phyloP scores from a whole-genome alignment of 2,113 vertebrate species.

The Eleginops maclovinus region DNA sequence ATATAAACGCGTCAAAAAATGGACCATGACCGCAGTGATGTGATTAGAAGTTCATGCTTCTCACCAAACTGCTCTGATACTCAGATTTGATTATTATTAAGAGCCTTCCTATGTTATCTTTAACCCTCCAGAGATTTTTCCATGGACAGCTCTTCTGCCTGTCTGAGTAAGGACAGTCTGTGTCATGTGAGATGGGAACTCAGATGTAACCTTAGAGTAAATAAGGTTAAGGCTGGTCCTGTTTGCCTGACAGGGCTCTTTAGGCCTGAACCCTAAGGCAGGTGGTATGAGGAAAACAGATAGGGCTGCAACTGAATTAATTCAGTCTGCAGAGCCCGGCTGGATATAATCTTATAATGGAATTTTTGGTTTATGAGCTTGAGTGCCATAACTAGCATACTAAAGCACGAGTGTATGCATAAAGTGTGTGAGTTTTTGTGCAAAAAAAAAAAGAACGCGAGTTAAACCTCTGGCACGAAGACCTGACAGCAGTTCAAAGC shows the following conservation, averaged over 20 bases:
- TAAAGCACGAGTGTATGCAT: conserved; percentile 8
- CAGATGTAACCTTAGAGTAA: conserved; percentile 43
- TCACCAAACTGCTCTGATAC: conserved; percentile 17
- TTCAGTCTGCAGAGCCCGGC: conserved; percentile 29
- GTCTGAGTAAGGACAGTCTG: conserved; percentile 18
- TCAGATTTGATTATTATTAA: conserved; percentile 36
- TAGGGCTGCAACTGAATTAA: conserved; percentile 41
- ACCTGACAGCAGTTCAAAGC: conserved; percentile 42
- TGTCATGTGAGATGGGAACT: conserved; percentile 35
- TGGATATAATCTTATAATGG: conserved; percentile 39
- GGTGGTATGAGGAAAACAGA: conserved; percentile 48
- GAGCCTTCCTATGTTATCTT: conserved; percentile 40
- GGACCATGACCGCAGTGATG: neutral
- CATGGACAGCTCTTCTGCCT: conserved; percentile 1
- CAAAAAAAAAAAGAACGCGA: neutral
- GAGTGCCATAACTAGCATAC: conserved; percentile 36
- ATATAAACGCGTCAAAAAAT: conserved; percentile 18
- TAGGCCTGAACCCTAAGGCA: conserved; percentile 42
- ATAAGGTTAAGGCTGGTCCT: conserved; percentile 38
- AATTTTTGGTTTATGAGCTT: conserved; percentile 41
- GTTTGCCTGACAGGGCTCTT: conserved; percentile 35
- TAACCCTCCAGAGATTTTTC: conserved; percentile 22
- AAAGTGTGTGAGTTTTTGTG: conserved; percentile 1
- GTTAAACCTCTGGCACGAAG: conserved; percentile 24
- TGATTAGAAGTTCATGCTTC: conserved; percentile 34